phyloP scores from a whole-genome alignment of 2,888 invertebrate genomes.

The Cantharis nigra region DNA sequence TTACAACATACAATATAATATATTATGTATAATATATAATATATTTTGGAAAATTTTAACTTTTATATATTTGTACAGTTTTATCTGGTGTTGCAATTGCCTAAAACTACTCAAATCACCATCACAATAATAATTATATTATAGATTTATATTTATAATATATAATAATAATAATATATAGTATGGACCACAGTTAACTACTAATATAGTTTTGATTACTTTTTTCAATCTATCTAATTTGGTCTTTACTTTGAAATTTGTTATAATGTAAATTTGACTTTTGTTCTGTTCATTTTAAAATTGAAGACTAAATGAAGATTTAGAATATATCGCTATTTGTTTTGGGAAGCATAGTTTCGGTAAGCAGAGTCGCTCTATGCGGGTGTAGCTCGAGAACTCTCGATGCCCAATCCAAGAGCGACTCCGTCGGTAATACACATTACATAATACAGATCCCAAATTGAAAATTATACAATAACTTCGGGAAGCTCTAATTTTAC shows the following conservation, averaged over 20 bases:
- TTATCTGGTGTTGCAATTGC: slow-evolving; percentile 52
- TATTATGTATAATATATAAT: slow-evolving; percentile 40
- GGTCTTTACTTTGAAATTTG: slow-evolving; percentile 21
- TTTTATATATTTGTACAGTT: slow-evolving; percentile 51
- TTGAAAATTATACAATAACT: slow-evolving; percentile 32
- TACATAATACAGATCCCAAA: slow-evolving; percentile 43
- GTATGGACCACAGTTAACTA: slow-evolving; percentile 46
- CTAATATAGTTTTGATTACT: slow-evolving; percentile 42
- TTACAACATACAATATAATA: slow-evolving; percentile 53
- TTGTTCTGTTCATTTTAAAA: slow-evolving; percentile 24
- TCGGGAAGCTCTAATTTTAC: slow-evolving; percentile 50
- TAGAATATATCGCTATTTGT: slow-evolving; percentile 53
- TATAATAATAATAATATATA: slow-evolving; percentile 32
- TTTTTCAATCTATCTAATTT: slow-evolving; percentile 29
- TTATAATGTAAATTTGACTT: slow-evolving; percentile 8
- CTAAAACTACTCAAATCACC: slow-evolving; percentile 46
- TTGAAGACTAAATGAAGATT: slow-evolving; percentile 53
- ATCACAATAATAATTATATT: slow-evolving; percentile 48
- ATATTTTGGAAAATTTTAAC: slow-evolving; percentile 43
- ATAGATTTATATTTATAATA: slow-evolving; percentile 24
- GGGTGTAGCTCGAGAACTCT: not conserved
- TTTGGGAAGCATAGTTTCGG: slow-evolving; percentile 39
- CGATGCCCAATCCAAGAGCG: not conserved
- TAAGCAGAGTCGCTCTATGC: slow-evolving; percentile 7
- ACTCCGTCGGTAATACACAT: not conserved